A percentile compares a stretch with the other conserved stretches of the same genome.
These are phyloP conservation scores for Protomyctophum bolini DNA, from an alignment of 2,113 vertebrate genomes.

Conservation along the genomic window DNA sequence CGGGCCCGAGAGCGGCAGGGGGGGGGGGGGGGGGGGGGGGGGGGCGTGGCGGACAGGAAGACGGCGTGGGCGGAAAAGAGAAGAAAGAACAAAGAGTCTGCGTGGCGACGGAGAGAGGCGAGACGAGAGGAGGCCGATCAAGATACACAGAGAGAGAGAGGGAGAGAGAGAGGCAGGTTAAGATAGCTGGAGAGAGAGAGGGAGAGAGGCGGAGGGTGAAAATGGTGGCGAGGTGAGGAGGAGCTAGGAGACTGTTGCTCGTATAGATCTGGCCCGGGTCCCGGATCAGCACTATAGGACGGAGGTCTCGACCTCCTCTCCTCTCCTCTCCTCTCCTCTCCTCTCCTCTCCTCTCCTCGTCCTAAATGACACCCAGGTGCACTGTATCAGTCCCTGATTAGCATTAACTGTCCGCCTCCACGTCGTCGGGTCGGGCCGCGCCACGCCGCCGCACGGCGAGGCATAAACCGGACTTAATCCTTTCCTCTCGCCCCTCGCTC, in stretches of 20 bases:
- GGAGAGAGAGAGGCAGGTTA: neutral
- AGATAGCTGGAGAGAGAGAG: neutral
- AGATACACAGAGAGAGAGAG: neutral
- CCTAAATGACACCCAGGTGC: constrained; percentile 32
- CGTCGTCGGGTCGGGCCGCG: neutral
- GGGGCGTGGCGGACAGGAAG: too few relatives aligned
- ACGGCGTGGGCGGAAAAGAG: too few relatives aligned
- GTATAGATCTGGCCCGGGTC: constrained; percentile 26
- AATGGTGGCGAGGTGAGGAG: too few relatives aligned
- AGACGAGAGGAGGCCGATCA: too few relatives aligned
- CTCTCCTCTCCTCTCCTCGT: neutral
- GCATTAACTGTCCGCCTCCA: constrained; percentile 21
- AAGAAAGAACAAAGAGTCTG: too few relatives aligned
- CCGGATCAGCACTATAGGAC: constrained; percentile 28
- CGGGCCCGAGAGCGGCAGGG: too few relatives aligned
- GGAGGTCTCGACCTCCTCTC: constrained; percentile 29
- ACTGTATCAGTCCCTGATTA: constrained; percentile 37
- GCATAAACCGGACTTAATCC: neutral
- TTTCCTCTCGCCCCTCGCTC: constrained; percentile 16
- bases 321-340: constrained; percentile 15
- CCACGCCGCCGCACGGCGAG: too few relatives aligned
- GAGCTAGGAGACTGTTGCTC: neutral
- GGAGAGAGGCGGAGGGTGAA: too few relatives aligned
- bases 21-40: too few relatives aligned
- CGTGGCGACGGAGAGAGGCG: too few relatives aligned